Evolutionary conservation across 2,888 invertebrate genomes (phyloP), one percentile per base, ranked within the genome.

Genomic region (Pollenia amentaria): DNA sequence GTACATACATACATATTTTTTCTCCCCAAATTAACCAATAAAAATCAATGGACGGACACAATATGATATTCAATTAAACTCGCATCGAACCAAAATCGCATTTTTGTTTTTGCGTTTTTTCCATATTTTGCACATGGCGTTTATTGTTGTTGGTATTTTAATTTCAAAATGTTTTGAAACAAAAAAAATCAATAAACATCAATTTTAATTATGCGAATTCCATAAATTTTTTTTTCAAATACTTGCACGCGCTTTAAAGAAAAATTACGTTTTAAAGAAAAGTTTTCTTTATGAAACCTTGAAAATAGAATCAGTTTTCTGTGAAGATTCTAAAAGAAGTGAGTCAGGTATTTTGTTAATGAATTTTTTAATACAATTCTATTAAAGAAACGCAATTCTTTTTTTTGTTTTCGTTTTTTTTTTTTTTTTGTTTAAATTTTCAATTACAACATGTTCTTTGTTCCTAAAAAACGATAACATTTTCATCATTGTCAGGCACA

Each of bases 111-210:
- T 11, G 44, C 44, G 44, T 44, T 72, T 60, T 60, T 16, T 18
- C 29, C 29, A 77, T 53, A 77, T 38, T 77, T 77, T 67, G 12
- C 67, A 77, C 53, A 53, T 57, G 44, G 6, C 16, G 1, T 38
- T 46, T n/a, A 44, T 46, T 55, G 18, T 48, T 53, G 40, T 46
- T 42, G 53, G 48, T n/a, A 14, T 21, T 38, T 18, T 29, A 44
- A 38, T 55, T 16, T 16, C 38, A n/a, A 65, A n/a, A 44, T 4
- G 6, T 44, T 76, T 51, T 64, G 60, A 18, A 11, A 11, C 14
- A 21, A 70, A 55, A 14, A 55, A 14, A 21, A 55, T 42, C 9
- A 40, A 70, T 29, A 29, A 40, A 42, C 12, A 70, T 55, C 11
- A 7, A n/a, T 53, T 40, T 18, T 12, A 53, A 55, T 57, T n/a